Conservation (phyloP, 2,113 vertebrate genomes). For the Triplophysa dalaica region DNA sequence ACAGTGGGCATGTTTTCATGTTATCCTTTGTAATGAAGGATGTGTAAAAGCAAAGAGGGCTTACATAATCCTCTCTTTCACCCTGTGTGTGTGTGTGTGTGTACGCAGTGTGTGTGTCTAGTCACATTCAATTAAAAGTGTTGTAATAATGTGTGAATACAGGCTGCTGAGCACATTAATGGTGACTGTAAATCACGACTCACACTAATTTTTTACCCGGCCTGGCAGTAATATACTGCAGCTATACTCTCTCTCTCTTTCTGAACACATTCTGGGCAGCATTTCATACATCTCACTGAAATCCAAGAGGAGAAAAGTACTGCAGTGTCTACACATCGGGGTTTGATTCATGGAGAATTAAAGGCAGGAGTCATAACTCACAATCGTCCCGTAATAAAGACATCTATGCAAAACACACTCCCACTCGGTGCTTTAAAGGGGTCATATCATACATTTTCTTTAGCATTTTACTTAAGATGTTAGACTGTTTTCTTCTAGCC, state of each 20-base stretch:
- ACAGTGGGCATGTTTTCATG: neutral
- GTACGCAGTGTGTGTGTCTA: neutral
- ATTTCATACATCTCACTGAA: conserved; percentile 20
- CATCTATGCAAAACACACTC: neutral
- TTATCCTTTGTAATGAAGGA: conserved; percentile 2
- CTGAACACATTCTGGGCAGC: conserved; percentile 34
- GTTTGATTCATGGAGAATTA: conserved; percentile 24
- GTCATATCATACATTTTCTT: neutral
- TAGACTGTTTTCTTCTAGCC: neutral
- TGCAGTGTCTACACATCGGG: conserved; percentile 23
- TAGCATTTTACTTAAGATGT: neutral
- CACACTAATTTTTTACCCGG: neutral
- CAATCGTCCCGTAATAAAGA: conserved; percentile 20
- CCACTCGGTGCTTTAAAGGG: conserved; percentile 10
- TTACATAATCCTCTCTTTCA: neutral
- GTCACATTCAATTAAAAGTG: neutral
- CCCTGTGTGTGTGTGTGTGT: no score
- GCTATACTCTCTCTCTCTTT: conserved; percentile 19
- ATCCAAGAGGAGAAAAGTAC: conserved; percentile 14
- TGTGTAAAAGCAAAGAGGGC: conserved; percentile 1
- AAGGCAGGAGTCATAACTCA: conserved; percentile 19
- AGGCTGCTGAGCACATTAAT: neutral
- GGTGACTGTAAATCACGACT: conserved; percentile 12
- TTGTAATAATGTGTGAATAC: conserved; percentile 6
- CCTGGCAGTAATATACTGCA: conserved; percentile 14